Evolutionary conservation across 2,113 vertebrate genomes (phyloP), one percentile per base, ranked within the genome.

Genomic region (Paramisgurnus dabryanus): DNA sequence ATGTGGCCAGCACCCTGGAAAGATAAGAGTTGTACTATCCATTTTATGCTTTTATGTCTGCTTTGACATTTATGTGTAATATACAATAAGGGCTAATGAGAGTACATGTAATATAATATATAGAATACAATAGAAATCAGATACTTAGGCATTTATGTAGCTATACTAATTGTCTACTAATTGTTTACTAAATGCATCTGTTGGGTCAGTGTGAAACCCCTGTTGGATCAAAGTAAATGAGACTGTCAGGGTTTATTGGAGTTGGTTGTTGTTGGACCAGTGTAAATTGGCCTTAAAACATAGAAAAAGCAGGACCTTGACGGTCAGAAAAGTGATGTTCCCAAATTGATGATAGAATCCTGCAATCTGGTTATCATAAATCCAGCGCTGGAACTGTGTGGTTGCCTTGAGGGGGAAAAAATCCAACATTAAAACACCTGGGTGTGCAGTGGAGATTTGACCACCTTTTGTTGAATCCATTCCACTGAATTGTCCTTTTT

Each of bases 1-100:
- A 94, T 94, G 90, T 94, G 93, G 83, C 93, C 93, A 3, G 92
- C 93, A 45, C 93, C 93, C 93, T 94, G 85, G 49, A 88, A 90
- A 41, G 87, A 58, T 22, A 41, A 53, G 34, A 69, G 5, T 43
- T 71, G 15, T 11, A 11, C 8, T 17, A 45, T 4, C 57, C 10
- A 57, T 12, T 17, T 47, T 6, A 57, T 15, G 17, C 17, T 15
- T 34, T 34, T 34, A 34, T 17, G 15, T 57, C 53, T 57, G 5
- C 53, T n/a, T 57, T 57, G 53, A 57, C 53, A 5, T 34, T 34
- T 22, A 22, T 22, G 22, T 22, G 6, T 15, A n/a, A 55, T 22
- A 22, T 22, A 22, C 45, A 47, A 7, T 47, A 7, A 47, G 45
- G 9, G 45, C 45, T 47, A 7, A 47, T 47, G 45, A 47, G 45